Percentiles rank a stretch among this genome's conserved stretches.
Conservation (phyloP, 1,140 invertebrate genomes). For the Habropoda laboriosa region DNA sequence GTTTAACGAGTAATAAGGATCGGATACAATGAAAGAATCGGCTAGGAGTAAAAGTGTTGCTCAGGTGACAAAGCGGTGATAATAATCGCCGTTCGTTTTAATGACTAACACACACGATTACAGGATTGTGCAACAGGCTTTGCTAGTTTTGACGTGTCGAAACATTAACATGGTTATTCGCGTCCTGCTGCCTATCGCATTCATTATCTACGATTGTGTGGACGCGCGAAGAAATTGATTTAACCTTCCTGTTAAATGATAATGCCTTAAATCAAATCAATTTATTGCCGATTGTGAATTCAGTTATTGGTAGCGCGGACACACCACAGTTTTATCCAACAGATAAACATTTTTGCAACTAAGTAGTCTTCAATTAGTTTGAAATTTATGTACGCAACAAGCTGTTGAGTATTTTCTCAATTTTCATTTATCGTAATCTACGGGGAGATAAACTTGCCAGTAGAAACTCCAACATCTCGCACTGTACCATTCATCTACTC, state of each 20-base stretch:
- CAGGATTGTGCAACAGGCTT: constrained; percentile 44
- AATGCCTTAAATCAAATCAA: background rate
- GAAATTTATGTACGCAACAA: background rate
- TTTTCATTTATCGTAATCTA: no score
- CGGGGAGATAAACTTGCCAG: no score
- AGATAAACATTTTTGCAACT: background rate
- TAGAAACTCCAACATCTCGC: no score
- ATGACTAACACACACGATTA: constrained; percentile 52
- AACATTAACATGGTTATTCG: constrained; percentile 29
- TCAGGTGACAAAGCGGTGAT: constrained; percentile 45
- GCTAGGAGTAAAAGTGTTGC: constrained; percentile 4
- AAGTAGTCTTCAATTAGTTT: background rate
- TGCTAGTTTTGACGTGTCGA: constrained; percentile 49
- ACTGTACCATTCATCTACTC: no score
- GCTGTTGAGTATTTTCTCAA: background rate
- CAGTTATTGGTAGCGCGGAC: background rate
- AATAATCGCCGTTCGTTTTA: constrained; percentile 41
- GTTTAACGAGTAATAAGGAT: constrained; percentile 6
- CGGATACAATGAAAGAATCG: constrained; percentile 17
- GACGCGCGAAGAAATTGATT: constrained; percentile 47
- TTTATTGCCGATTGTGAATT: background rate
- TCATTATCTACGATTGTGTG: constrained; percentile 35
- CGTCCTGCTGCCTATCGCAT: background rate
- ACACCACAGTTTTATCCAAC: background rate
- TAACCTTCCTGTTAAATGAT: constrained; percentile 28